Evolutionary conservation across 2,113 vertebrate species (phyloP), one percentile per base, ranked within the genome.

Genomic region (Tetraodon nigroviridis): DNA sequence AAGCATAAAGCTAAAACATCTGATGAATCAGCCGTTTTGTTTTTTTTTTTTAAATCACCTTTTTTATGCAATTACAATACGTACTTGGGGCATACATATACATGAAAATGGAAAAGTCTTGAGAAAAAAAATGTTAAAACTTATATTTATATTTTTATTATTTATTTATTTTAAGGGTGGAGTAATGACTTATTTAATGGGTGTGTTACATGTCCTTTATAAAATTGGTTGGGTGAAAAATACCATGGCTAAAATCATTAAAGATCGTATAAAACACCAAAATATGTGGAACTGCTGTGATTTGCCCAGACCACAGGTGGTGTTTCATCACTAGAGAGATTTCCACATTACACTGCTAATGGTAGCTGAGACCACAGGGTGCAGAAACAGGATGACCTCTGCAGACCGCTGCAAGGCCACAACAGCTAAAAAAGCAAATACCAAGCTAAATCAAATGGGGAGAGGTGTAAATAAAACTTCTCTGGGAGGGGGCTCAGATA

Each of bases 381-480:
- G 45, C 64, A 63, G 59, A 61, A 56, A 54, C 63, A 63, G 50
- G 52, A 56, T 61, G 60, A 78, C 78, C 74, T 58, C 64, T 44
- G 11, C 48, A 64, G 73, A 73, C 73, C 58, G 64, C 63, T 17
- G 65, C 62, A 56, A 64, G 72, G 75, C 65, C 75, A 79, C 54
- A 63, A 71, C 67, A 70, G 67, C 73, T 60, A 79, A 76, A 80
- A 84, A 83, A 85, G 73, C 82, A 88, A 89, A 90, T 86, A 90
- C 61, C 83, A 86, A 64, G 57, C 74, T 78, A 83, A 90, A 90
- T 89, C 86, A 87, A 87, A 86, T 81, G 81, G 70, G 73, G 78
- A 76, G 71, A 16, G 78, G 81, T 82, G 87, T 79, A 91, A 90
- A 90, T 89, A 90, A 89, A 89, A 89, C 79, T 88, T 88, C 71